Evolutionary conservation across 23 tunicate genomes (phyloP).

Genomic region (Ascidia mentula): DNA sequence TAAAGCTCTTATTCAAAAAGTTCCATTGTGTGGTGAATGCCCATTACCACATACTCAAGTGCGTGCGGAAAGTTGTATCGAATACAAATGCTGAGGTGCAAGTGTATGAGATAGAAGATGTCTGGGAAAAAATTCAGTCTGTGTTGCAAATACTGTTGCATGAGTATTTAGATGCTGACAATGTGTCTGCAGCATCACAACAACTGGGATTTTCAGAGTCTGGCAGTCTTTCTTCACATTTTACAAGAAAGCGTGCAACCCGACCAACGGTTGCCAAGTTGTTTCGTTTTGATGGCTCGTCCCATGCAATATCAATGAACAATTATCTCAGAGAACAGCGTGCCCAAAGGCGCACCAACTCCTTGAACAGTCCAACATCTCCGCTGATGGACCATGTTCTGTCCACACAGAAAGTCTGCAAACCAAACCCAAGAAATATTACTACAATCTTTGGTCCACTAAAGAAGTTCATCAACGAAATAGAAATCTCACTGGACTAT

Average conservation of each 20-base stretch:
- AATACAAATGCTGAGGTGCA: slow-evolving; percentile 9
- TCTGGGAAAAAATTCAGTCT: slow-evolving; percentile 93
- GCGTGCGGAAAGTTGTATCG: slow-evolving; percentile 14
- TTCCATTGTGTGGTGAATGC: slow-evolving; percentile 75
- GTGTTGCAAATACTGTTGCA: slow-evolving; percentile 69
- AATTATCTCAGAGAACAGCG: slow-evolving; percentile 88
- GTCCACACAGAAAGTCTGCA: slow-evolving; percentile 88
- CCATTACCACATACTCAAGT: slow-evolving; percentile 55
- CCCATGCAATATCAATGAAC: slow-evolving; percentile 99
- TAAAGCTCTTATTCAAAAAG: slow-evolving; percentile 69
- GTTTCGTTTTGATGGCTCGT: slow-evolving; percentile 90
- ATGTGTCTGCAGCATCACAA: slow-evolving; percentile 57
- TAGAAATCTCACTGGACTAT: slow-evolving; percentile 52
- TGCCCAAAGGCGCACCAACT: slow-evolving; percentile 59
- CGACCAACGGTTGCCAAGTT: slow-evolving; percentile 66
- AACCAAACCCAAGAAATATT: slow-evolving; percentile 86
- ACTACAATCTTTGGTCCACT: slow-evolving; percentile 83
- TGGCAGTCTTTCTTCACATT: slow-evolving; percentile 75
- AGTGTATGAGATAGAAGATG: slow-evolving; percentile 77
- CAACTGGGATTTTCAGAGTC: slow-evolving; percentile 65
- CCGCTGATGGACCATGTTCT: slow-evolving; percentile 69
- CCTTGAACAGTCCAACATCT: slow-evolving; percentile 21
- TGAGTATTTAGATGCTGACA: slow-evolving; percentile 95
- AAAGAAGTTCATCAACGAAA: slow-evolving; percentile 74
- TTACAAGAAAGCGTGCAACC: slow-evolving; percentile 46